Conservation (phyloP, 1,140 invertebrate species). For the Notospermus geniculatus region DNA sequence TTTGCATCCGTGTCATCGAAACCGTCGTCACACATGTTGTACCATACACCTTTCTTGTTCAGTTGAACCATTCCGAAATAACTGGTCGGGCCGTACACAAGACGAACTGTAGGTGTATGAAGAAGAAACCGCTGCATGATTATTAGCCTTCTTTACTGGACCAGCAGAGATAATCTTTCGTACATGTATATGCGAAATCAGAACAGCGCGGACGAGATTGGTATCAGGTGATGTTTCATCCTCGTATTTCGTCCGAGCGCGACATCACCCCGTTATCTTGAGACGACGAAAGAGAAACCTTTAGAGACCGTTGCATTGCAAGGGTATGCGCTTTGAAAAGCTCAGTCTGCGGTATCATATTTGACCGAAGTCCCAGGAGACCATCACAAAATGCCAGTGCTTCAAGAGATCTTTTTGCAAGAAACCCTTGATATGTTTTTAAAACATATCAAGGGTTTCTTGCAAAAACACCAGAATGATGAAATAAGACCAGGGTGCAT, state of each 20-base stretch:
- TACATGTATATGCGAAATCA: neutral
- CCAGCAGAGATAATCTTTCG: neutral
- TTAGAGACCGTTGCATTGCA: neutral
- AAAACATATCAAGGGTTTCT: too few species aligned
- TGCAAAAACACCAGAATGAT: neutral
- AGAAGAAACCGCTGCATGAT: neutral
- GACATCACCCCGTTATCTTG: neutral
- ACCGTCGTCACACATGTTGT: conserved; percentile 37
- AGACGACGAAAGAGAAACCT: neutral
- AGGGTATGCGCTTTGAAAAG: too few species aligned
- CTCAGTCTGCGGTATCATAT: too few species aligned
- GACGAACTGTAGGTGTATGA: conserved; percentile 2
- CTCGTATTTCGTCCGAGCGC: neutral
- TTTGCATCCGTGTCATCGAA: conserved; percentile 36
- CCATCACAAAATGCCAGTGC: too few species aligned
- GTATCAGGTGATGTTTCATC: neutral
- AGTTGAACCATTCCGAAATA: conserved; percentile 33
- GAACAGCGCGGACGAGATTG: neutral
- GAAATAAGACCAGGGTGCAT: too few species aligned
- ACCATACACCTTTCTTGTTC: conserved; percentile 31
- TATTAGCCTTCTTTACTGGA: too few species aligned
- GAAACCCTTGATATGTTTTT: too few species aligned
- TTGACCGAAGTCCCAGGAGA: too few species aligned
- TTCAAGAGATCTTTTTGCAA: too few species aligned
- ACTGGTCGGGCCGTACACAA: neutral